Conservation (phyloP, 2,113 vertebrate genomes). For the Percopsis transmontana region DNA sequence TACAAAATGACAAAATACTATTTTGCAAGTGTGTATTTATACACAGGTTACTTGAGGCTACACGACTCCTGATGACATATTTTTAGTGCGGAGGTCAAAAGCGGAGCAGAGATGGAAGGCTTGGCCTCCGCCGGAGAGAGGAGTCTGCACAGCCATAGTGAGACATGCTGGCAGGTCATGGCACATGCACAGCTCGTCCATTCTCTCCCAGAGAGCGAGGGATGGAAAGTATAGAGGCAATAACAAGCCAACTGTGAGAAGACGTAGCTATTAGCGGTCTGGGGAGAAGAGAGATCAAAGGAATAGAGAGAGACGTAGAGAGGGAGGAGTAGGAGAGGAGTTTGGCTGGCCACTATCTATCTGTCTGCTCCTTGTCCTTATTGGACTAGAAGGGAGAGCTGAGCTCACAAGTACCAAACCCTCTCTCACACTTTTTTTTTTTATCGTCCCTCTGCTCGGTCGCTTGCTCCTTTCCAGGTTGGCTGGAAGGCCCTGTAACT, state of each 20-base stretch:
- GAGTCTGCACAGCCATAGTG: slow-evolving; percentile 31
- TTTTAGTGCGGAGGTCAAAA: neutral
- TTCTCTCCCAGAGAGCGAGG: slow-evolving; percentile 25
- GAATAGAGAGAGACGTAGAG: neutral
- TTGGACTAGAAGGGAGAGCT: slow-evolving; percentile 40
- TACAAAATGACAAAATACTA: no score
- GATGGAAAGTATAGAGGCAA: neutral
- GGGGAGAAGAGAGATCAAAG: neutral
- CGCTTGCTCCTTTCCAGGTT: slow-evolving; percentile 10
- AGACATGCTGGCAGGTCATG: slow-evolving; percentile 33
- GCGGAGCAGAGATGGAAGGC: slow-evolving; percentile 18
- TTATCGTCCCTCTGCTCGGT: slow-evolving; percentile 23
- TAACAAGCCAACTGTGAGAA: neutral
- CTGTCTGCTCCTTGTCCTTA: slow-evolving; percentile 50
- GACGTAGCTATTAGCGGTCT: neutral
- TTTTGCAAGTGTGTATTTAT: no score
- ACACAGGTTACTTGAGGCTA: no score
- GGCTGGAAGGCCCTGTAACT: slow-evolving; percentile 46
- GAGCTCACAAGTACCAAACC: slow-evolving; percentile 29
- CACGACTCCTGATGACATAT: neutral
- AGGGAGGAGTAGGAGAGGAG: slow-evolving; percentile 15
- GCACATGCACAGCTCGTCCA: slow-evolving; percentile 38
- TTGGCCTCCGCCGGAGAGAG: slow-evolving; percentile 11
- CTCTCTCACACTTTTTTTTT: slow-evolving; percentile 11
- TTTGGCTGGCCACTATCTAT: slow-evolving; percentile 40